phyloP scores from a whole-genome alignment of 2,888 invertebrate species.

The Phragmatobia fuliginosa region DNA sequence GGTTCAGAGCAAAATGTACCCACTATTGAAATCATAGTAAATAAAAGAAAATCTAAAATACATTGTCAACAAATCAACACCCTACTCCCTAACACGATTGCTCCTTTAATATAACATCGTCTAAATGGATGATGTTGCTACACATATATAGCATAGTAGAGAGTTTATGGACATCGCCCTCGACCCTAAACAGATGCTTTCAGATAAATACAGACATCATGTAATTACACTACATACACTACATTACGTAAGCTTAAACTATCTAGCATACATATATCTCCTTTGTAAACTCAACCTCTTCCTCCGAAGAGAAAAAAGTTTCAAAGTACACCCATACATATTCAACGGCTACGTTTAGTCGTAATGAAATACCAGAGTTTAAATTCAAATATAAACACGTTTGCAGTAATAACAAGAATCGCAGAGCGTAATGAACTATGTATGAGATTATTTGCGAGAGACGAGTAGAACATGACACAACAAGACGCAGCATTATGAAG shows the following conservation, averaged over 20 bases:
- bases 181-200: too few species aligned
- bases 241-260: neutral
- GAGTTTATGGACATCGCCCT: too few species aligned
- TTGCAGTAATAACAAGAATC: constrained; percentile 51
- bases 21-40: too few species aligned
- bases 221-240: neutral
- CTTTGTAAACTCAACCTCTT: neutral
- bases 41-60: too few species aligned
- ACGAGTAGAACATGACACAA: constrained; percentile 15
- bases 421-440: constrained; percentile 54
- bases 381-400: constrained; percentile 64
- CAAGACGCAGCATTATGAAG: constrained; percentile 22
- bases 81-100: too few species aligned
- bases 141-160: too few species aligned
- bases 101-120: too few species aligned
- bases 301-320: neutral
- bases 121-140: too few species aligned
- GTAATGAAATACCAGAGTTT: constrained; percentile 71
- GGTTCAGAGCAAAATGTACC: too few species aligned
- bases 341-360: constrained; percentile 62
- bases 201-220: neutral
- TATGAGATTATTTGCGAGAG: constrained; percentile 43
- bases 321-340: constrained; percentile 63
- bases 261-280: neutral
- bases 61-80: too few species aligned